These are phyloP conservation scores for Atta texana DNA, from an alignment of 1,140 invertebrate genomes.

Conservation along the genomic window DNA sequence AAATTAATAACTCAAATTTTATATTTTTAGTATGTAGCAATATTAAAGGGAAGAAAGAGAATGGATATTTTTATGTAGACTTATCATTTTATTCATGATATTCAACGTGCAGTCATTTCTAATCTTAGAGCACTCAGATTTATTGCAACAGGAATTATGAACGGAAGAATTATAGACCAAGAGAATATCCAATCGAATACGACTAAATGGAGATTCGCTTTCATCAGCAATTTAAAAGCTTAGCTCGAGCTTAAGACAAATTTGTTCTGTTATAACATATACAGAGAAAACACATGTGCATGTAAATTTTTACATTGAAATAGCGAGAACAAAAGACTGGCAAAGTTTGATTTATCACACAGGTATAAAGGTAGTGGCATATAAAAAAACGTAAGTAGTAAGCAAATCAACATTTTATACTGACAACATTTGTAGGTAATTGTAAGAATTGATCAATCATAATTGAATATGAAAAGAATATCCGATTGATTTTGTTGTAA, in stretches of 20 bases:
- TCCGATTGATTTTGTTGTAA: too few species aligned
- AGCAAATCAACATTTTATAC: too few species aligned
- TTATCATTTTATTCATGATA: constrained; percentile 34
- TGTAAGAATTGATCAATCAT: too few species aligned
- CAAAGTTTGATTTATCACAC: neutral
- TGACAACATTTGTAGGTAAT: too few species aligned
- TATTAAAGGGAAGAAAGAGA: neutral
- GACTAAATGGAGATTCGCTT: constrained; percentile 37
- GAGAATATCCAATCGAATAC: constrained; percentile 43
- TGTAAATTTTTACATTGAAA: neutral
- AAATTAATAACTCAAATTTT: neutral
- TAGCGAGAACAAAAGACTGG: neutral
- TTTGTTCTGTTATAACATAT: neutral
- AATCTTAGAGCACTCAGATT: constrained; percentile 31
- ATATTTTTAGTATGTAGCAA: neutral
- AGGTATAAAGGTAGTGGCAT: neutral
- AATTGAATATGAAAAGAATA: too few species aligned
- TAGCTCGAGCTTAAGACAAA: neutral
- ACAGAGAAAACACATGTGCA: neutral
- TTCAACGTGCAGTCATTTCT: constrained; percentile 5
- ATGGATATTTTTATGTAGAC: neutral
- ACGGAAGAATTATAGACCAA: constrained; percentile 34
- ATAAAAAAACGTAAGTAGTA: too few species aligned
- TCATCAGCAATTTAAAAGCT: constrained; percentile 41
- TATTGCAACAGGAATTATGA: constrained; percentile 45